Percentiles rank a stretch among this genome's conserved stretches.
Evolutionary conservation across 2,888 invertebrate species (phyloP).

Genomic region (Pherbina coryleti): DNA sequence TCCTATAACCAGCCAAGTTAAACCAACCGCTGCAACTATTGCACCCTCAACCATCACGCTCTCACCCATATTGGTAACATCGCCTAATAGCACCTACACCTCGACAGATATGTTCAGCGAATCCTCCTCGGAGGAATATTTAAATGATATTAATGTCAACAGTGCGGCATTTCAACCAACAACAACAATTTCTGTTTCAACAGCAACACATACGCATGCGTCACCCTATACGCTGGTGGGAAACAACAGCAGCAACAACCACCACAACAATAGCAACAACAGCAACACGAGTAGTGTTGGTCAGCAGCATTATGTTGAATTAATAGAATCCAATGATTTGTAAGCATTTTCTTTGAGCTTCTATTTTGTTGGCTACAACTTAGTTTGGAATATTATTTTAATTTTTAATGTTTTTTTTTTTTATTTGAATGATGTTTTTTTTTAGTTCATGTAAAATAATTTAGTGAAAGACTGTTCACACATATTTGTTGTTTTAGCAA

Average conservation of each 20-base stretch:
- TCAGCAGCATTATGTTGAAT: conserved; percentile 39
- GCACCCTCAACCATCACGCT: conserved; percentile 52
- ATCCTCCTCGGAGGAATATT: conserved; percentile 40
- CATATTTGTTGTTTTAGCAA: conserved; percentile 11
- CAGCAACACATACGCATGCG: neutral
- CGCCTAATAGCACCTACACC: conserved; percentile 64
- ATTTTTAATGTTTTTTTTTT: conserved; percentile 1
- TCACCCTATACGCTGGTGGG: neutral
- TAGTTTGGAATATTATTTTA: neutral
- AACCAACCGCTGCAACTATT: conserved; percentile 42
- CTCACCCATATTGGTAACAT: conserved; percentile 56
- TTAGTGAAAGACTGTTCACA: conserved; percentile 22
- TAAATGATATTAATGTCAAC: conserved; percentile 23
- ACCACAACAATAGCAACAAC: conserved; percentile 19
- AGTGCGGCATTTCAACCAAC: neutral
- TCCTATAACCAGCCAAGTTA: conserved; percentile 49
- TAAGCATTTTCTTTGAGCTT: conserved; percentile 30
- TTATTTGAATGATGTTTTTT: conserved; percentile 17
- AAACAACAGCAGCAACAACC: conserved; percentile 3
- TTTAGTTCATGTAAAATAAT: conserved; percentile 1
- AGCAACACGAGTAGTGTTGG: conserved; percentile 22
- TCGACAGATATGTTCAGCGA: conserved; percentile 42
- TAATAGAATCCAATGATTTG: conserved; percentile 47
- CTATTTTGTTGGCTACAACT: neutral
- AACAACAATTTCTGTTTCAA: conserved; percentile 11